Conservation (phyloP, 64 coral and sea anemone species). For the Actinia equina region DNA sequence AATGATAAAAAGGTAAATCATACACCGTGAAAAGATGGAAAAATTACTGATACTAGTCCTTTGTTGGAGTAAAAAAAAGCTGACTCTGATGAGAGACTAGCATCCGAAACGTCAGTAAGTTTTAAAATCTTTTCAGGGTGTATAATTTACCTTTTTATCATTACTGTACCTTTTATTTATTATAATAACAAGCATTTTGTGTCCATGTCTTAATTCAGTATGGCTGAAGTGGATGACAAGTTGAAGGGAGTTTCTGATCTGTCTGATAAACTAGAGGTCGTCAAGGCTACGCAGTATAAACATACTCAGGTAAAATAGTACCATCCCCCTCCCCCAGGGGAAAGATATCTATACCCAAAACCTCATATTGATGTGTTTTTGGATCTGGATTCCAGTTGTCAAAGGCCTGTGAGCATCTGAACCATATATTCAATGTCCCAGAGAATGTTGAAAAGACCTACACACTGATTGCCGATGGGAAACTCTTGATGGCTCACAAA, state of each 20-base stretch:
- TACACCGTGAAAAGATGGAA: too few species aligned
- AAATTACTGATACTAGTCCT: too few species aligned
- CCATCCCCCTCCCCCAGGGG: too few species aligned
- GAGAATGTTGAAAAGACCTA: slow-evolving; percentile 85
- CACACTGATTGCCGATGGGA: slow-evolving; percentile 72
- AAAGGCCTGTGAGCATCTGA: slow-evolving; percentile 92
- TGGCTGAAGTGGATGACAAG: slow-evolving; percentile 85
- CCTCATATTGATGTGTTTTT: background rate
- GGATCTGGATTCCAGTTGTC: slow-evolving; percentile 51
- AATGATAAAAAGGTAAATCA: too few species aligned
- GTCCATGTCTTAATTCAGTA: slow-evolving; percentile 22
- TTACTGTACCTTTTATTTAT: background rate
- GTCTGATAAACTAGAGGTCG: slow-evolving; percentile 65
- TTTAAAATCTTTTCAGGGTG: too few species aligned
- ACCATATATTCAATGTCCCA: slow-evolving; percentile 95
- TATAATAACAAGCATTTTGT: background rate
- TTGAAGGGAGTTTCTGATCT: slow-evolving; percentile 69
- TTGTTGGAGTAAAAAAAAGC: too few species aligned
- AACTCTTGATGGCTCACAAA: slow-evolving; percentile 88
- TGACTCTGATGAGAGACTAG: too few species aligned
- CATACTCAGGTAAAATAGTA: slow-evolving; percentile 64
- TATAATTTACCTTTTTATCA: too few species aligned
- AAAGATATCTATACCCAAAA: too few species aligned
- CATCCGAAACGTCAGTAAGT: too few species aligned
- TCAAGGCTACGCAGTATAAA: slow-evolving; percentile 62